A percentile compares a stretch with the other conserved stretches of the same genome.
Evolutionary conservation across 2,888 invertebrate species (phyloP).

Genomic region (Cacoxenus indagator): DNA sequence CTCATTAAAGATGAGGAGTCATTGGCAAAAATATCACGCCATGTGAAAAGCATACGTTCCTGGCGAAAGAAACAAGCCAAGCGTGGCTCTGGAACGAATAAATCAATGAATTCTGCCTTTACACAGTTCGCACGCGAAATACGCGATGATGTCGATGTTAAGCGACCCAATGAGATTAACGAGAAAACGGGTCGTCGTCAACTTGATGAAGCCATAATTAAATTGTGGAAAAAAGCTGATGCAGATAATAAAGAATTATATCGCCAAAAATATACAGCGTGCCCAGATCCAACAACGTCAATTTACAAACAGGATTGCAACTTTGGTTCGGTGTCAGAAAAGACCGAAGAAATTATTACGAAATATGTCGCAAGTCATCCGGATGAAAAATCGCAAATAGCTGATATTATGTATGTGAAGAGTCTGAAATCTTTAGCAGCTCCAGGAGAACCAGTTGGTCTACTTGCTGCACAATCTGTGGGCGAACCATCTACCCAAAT

Average conservation of each 20-base stretch:
- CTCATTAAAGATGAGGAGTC: constrained; percentile 75
- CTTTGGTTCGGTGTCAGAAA: constrained; percentile 89
- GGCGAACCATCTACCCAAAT: constrained; percentile 99
- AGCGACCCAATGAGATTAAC: constrained; percentile 71
- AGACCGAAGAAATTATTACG: constrained; percentile 78
- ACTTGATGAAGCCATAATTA: constrained; percentile 75
- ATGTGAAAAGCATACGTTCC: constrained; percentile 74
- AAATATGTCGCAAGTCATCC: constrained; percentile 74
- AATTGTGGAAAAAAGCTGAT: constrained; percentile 78
- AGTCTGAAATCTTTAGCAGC: constrained; percentile 82
- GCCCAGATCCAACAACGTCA: constrained; percentile 83
- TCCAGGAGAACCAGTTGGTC: constrained; percentile 93
- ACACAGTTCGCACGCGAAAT: constrained; percentile 74
- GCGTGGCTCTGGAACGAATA: constrained; percentile 71
- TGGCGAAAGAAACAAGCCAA: constrained; percentile 75
- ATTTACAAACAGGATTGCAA: constrained; percentile 80
- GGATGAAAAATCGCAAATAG: constrained; percentile 72
- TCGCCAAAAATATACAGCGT: constrained; percentile 71
- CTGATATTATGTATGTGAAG: constrained; percentile 82
- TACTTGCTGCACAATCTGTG: constrained; percentile 97
- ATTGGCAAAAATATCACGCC: constrained; percentile 72
- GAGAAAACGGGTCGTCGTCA: constrained; percentile 75
- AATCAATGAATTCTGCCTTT: constrained; percentile 73
- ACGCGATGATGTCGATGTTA: constrained; percentile 71
- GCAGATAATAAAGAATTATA: constrained; percentile 73